Base-by-base conservation (phyloP, 2,113 vertebrate species). In the Erythrocercus mccallii region DNA sequence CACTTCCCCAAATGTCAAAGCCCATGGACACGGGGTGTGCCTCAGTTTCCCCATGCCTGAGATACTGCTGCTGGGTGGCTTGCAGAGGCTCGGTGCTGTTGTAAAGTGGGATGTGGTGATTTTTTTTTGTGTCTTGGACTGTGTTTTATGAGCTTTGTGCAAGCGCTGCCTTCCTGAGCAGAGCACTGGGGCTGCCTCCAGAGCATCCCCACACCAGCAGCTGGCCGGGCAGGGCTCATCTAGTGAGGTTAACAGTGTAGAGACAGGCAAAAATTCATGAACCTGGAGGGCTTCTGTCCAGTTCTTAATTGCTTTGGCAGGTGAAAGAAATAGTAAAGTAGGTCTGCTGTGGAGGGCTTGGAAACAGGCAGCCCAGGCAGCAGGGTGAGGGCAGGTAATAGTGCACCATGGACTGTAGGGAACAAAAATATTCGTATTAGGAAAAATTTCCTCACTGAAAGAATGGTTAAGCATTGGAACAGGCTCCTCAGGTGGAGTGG, bases 1-100 rank as follows among this genome's bases (percentile, higher is more conserved):
- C 13, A 3, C 66, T 82, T 88, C 61, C 61, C 53, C 5, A 15
- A 60, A 9, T 1, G 5, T 15, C 12, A 47, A 37, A 62, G 38
- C 42, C 15, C 0, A 0, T 3, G 47, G 19, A 4, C 0, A 0
- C 1, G 1, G 73, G 81, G 69, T 1, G 88, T 96, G 95, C 95
- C 90, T 95, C 90, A n/a, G 87, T 92, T 95, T 96, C 94, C 95
- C 92, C 81, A 27, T 62, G 44, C 73, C 58, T 33, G 10, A 86
- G 68, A 48, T 77, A 4, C 6, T 50, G 74, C 48, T 48, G 54
- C 58, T 69, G 25, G 0, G 42, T 19, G 65, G 5, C 35, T 71
- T 50, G 28, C 4, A 1, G n/a, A 60, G 68, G 28, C 12, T 72
- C 28, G 0, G 57, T 0, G 3, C 50, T 66, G 23, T 8, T 58